Evolutionary conservation across 2,888 invertebrate species (phyloP), one percentile per base, ranked within the genome.

Genomic region (Pachydiplax longipennis): DNA sequence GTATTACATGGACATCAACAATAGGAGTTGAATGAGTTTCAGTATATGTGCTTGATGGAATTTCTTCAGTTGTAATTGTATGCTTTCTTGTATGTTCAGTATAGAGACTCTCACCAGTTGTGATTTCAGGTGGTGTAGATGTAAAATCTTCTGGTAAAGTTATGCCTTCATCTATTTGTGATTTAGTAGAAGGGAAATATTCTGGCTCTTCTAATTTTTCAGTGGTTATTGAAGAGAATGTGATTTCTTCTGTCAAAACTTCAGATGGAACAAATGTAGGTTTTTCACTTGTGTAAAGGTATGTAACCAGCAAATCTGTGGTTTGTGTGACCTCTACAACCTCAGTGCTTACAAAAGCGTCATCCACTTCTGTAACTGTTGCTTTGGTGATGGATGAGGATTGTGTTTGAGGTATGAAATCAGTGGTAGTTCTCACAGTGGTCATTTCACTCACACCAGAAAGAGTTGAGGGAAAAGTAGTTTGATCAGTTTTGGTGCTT

Each of bases 121-220:
- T 31, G 61, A 61, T 31, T 61, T 87, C 37, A 35, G 18, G 35
- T 10, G 37, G 22, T 5, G 87, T 65, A 37, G 61, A 87, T 58
- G 87, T n/a, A 22, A 37, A 58, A 6, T 87, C 87, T 0, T 65
- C 65, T 40, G 61, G 22, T 2, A 3, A 73, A 35, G 83, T 31
- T 18, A 22, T 58, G 18, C 35, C 58, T 35, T 91, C 40, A 90
- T 91, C 91, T 90, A 91, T 92, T 81, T 31, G 25, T 73, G 91
- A 91, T 91, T 92, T 91, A 80, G 90, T 92, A 44, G 91, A 90
- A 73, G 90, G 65, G 87, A 80, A 92, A 80, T 94, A 93, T 22
- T 92, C 92, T 91, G 94, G 94, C 90, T 93, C 92, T 2, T 93
- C 91, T 92, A 94, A 94, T 53, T 94, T 94, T 91, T 18, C 81